phyloP scores from a whole-genome alignment of 2,797 vertebrate genomes.

The Arrhamphus sclerolepis region DNA sequence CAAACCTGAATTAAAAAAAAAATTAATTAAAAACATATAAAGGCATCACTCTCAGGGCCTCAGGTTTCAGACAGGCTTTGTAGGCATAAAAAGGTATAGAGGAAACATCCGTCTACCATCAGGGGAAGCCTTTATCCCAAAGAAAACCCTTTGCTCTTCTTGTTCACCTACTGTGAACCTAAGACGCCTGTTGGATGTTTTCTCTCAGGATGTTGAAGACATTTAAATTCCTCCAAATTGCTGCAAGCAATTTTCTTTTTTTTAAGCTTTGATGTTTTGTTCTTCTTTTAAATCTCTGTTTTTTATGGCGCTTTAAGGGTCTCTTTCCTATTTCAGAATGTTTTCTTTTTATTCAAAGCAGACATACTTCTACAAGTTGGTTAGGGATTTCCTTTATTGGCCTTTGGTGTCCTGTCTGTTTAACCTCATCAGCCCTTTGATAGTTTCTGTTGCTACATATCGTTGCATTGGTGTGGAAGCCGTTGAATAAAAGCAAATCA shows the following conservation, averaged over 20 bases:
- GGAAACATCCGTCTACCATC: too few species aligned
- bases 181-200: neutral
- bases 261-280: constrained; percentile 8
- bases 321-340: neutral
- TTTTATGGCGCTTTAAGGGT: constrained; percentile 28
- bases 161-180: neutral
- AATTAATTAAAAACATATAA: too few species aligned
- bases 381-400: too few species aligned
- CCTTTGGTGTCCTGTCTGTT: too few species aligned
- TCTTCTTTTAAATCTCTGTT: constrained; percentile 11
- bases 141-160: too few species aligned
- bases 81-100: too few species aligned
- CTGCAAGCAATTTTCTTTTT: neutral
- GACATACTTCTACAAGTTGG: neutral
- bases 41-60: too few species aligned
- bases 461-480: neutral
- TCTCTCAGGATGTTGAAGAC: neutral
- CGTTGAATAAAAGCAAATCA: neutral
- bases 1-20: too few species aligned
- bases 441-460: neutral
- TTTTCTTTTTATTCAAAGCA: constrained; percentile 17
- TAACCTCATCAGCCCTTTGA: neutral
- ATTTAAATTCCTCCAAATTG: constrained; percentile 8
- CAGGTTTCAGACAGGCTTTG: too few species aligned
- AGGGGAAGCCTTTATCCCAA: too few species aligned